A percentile compares a stretch with the other conserved stretches of the same genome.
Evolutionary conservation across 2,797 vertebrate species (phyloP).

Genomic region (Parauchenoglanis ngamensis): DNA sequence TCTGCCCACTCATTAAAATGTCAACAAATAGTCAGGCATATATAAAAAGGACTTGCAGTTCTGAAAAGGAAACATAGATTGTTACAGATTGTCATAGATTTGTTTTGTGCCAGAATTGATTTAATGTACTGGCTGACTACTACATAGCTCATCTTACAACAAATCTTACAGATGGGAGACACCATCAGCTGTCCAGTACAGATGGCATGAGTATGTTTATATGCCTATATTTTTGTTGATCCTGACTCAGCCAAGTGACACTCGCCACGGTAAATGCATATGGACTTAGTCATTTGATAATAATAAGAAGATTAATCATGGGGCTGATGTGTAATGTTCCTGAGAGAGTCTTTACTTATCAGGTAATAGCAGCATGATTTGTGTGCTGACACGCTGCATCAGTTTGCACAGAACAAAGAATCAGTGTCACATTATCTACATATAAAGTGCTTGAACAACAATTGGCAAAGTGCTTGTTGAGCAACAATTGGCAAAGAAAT

Average conservation of each 20-base stretch:
- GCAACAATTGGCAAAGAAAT: background rate
- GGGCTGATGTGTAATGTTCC: background rate
- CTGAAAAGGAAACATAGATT: background rate
- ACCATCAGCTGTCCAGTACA: constrained; percentile 20
- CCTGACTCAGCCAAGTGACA: constrained; percentile 11
- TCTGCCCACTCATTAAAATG: background rate
- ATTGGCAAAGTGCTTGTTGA: background rate
- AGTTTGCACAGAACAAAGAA: background rate
- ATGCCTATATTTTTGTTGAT: constrained; percentile 10
- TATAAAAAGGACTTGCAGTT: background rate
- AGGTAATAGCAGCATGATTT: background rate
- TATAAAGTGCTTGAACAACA: background rate
- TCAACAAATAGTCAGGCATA: background rate
- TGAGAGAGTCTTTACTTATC: background rate
- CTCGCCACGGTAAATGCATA: background rate
- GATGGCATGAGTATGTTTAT: constrained; percentile 26
- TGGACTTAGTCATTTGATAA: constrained; percentile 15
- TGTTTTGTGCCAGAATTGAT: constrained; percentile 17
- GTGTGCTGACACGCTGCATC: background rate
- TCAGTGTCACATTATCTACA: background rate
- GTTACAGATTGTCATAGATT: background rate
- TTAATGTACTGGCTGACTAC: constrained; percentile 20
- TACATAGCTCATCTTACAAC: constrained; percentile 9
- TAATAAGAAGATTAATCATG: background rate
- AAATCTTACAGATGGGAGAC: constrained; percentile 23